phyloP scores from a whole-genome alignment of 1,140 invertebrate species.

The Cepaea nemoralis region DNA sequence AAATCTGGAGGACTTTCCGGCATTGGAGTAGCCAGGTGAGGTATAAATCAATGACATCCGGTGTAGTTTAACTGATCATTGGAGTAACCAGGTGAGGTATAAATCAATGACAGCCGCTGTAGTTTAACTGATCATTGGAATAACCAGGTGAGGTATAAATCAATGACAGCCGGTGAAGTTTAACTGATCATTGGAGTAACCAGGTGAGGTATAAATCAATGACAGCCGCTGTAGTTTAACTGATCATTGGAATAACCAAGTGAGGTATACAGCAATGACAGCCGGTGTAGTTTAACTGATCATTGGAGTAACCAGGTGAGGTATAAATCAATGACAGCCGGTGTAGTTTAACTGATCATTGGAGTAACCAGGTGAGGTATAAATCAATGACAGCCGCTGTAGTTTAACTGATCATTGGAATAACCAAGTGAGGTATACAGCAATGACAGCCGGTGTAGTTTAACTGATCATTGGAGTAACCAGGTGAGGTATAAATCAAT shows the following conservation, averaged over 20 bases:
- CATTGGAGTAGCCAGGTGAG: constrained; percentile 41
- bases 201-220: too few species aligned
- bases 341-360: background rate
- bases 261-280: constrained; percentile 34
- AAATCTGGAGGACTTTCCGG: constrained; percentile 46
- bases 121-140: too few species aligned
- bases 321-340: constrained; percentile 26
- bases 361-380: constrained; percentile 42
- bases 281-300: background rate
- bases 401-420: constrained; percentile 17
- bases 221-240: too few species aligned
- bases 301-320: constrained; percentile 39
- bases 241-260: constrained; percentile 37
- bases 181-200: constrained; percentile 35
- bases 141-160: constrained; percentile 40
- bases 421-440: constrained; percentile 41
- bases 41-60: too few species aligned
- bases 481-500: constrained; percentile 41
- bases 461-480: constrained; percentile 20
- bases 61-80: too few species aligned
- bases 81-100: constrained; percentile 42
- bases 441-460: background rate
- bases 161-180: too few species aligned
- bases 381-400: background rate
- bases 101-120: too few species aligned